Evolutionary conservation across 2,888 invertebrate species (phyloP).

Genomic region (Diachrysia chrysitis): DNA sequence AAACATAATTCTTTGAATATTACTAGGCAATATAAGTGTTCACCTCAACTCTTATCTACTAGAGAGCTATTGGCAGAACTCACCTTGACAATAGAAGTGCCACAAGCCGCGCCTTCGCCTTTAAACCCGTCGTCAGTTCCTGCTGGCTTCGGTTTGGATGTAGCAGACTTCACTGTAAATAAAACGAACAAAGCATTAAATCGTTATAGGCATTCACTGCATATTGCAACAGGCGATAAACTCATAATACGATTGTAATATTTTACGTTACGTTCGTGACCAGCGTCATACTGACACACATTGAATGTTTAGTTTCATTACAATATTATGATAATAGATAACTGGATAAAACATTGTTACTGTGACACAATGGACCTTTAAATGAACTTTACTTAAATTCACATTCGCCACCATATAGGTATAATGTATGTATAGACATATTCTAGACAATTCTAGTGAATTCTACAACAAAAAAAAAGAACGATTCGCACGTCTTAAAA

Average conservation of each 20-base stretch:
- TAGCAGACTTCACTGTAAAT: constrained; percentile 75
- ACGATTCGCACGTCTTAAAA: not conserved
- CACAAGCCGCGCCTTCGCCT: constrained; percentile 92
- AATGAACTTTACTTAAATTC: not conserved
- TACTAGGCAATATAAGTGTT: no score
- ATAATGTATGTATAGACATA: no score
- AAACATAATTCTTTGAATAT: no score
- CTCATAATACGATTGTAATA: constrained; percentile 10
- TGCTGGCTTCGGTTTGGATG: constrained; percentile 88
- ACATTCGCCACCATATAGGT: not conserved
- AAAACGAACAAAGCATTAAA: constrained; percentile 31
- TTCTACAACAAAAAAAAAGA: not conserved
- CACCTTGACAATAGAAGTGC: constrained; percentile 84
- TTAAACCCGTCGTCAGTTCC: constrained; percentile 93
- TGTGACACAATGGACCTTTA: not conserved
- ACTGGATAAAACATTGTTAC: constrained; percentile 1
- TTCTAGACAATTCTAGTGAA: not conserved
- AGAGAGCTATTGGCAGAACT: constrained; percentile 46
- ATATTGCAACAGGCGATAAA: constrained; percentile 36
- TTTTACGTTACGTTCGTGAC: constrained; percentile 16
- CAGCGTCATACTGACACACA: constrained; percentile 11
- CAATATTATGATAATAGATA: constrained; percentile 7
- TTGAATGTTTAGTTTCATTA: constrained; percentile 3
- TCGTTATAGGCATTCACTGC: not conserved
- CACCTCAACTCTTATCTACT: not conserved